A percentile compares a stretch with the other conserved stretches of the same genome.
These are phyloP conservation scores for Dasyornis broadbenti DNA, from an alignment of 2,113 vertebrate species.

Conservation along the genomic window DNA sequence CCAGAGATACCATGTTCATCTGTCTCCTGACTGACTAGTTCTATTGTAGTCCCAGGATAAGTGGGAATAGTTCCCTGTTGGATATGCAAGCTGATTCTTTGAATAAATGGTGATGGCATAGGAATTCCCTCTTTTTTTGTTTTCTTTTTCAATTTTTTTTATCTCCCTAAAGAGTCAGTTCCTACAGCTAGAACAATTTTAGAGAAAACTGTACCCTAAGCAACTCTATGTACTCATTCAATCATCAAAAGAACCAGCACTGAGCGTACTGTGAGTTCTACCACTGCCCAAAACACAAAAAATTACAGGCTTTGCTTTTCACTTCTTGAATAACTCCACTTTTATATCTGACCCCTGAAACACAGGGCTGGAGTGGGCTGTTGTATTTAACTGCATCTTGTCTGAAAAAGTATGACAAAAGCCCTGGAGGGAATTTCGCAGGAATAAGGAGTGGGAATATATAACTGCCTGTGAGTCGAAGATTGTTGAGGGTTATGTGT, in stretches of 20 bases:
- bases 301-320: background rate
- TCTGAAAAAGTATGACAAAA: background rate
- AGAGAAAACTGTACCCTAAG: background rate
- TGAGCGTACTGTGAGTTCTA: background rate
- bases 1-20: background rate
- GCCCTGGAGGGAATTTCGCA: background rate
- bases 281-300: background rate
- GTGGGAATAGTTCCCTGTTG: background rate
- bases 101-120: background rate
- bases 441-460: background rate
- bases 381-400: background rate
- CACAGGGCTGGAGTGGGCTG: background rate
- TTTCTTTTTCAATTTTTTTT: too few species aligned
- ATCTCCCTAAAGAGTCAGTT: background rate
- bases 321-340: background rate
- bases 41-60: background rate
- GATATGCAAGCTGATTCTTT: background rate
- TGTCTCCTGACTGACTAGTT: background rate
- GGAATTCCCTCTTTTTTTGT: background rate
- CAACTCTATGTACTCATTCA: fast-evolving
- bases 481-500: background rate
- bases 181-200: background rate
- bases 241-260: background rate
- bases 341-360: background rate
- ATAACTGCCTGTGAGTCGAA: background rate